These are phyloP conservation scores for Pogonomyrmex californicus DNA, from an alignment of 1,140 invertebrate genomes.

Conservation along the genomic window DNA sequence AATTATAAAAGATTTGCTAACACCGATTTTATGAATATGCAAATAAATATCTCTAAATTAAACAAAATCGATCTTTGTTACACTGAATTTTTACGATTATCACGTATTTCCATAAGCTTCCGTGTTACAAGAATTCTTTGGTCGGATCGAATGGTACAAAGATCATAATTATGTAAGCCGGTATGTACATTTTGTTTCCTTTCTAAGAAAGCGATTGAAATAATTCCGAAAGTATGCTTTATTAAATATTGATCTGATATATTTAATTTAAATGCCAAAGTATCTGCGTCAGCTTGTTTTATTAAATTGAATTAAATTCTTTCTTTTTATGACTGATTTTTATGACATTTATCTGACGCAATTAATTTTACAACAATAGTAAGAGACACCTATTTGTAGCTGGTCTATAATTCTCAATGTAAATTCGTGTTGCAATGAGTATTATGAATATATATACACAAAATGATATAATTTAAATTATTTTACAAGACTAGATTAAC, in stretches of 20 bases:
- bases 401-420: neutral
- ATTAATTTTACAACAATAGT: neutral
- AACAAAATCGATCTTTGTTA: neutral
- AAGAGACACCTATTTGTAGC: neutral
- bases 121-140: neutral
- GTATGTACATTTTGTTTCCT: neutral
- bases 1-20: no score
- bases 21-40: neutral
- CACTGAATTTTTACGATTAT: neutral
- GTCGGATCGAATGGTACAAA: neutral
- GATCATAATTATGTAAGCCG: conserved; percentile 19
- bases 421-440: neutral
- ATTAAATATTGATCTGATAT: neutral
- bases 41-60: neutral
- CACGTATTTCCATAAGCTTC: neutral
- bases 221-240: neutral
- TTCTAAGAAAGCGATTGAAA: neutral
- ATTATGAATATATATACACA: neutral
- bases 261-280: neutral
- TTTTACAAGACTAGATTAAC: neutral
- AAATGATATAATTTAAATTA: neutral
- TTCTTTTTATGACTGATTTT: neutral
- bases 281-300: neutral
- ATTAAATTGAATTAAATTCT: neutral
- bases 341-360: neutral